Conservation (phyloP, 2,888 invertebrate genomes). For the Noctuana brunneofusca region DNA sequence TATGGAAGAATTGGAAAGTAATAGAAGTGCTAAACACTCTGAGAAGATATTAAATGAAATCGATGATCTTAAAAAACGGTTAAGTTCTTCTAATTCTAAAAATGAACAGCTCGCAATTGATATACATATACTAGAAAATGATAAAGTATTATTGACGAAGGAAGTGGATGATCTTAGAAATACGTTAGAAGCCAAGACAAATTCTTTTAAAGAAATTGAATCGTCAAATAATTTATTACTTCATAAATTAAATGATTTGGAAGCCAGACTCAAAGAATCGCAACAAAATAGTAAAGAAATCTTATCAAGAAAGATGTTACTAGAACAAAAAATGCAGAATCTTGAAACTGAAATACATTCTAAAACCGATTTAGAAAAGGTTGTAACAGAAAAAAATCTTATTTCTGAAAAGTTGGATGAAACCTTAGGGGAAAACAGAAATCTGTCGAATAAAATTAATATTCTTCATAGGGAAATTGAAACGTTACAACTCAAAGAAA, state of each 20-base stretch:
- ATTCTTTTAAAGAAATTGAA: constrained; percentile 54
- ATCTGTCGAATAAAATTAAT: constrained; percentile 46
- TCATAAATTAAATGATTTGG: constrained; percentile 59
- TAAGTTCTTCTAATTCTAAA: constrained; percentile 63
- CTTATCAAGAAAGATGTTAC: constrained; percentile 48
- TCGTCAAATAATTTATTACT: constrained; percentile 56
- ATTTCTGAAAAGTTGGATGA: constrained; percentile 45
- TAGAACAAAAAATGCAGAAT: constrained; percentile 49
- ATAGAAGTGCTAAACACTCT: constrained; percentile 54
- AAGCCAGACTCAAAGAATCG: constrained; percentile 50
- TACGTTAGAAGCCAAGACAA: constrained; percentile 52
- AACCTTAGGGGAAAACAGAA: constrained; percentile 49
- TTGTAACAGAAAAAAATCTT: constrained; percentile 46
- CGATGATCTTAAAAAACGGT: constrained; percentile 67
- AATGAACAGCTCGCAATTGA: constrained; percentile 79
- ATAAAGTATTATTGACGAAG: constrained; percentile 73
- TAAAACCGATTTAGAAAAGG: constrained; percentile 42
- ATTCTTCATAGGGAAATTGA: constrained; percentile 46
- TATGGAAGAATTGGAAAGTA: constrained; percentile 75
- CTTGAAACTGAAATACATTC: constrained; percentile 36
- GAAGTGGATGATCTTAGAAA: constrained; percentile 72
- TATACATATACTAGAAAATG: constrained; percentile 77
- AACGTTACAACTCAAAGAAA: constrained; percentile 43
- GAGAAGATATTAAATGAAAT: constrained; percentile 63
- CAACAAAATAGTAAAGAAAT: constrained; percentile 50